A percentile compares a stretch with the other conserved stretches of the same genome.
Evolutionary conservation across 2,797 vertebrate genomes (phyloP).

Genomic region (Silurus lanzhouensis): DNA sequence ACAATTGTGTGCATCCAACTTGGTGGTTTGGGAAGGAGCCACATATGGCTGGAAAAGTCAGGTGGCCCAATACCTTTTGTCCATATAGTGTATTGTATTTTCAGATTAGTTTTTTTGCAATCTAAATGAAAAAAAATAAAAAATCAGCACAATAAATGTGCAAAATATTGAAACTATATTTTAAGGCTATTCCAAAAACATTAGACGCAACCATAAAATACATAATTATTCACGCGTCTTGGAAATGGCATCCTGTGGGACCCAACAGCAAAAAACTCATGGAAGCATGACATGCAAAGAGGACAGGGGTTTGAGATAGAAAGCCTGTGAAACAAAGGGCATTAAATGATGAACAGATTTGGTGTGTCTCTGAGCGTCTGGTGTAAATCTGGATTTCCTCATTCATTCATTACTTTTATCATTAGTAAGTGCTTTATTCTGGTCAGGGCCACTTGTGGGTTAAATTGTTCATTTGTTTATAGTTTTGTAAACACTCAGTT

Average conservation of each 20-base stretch:
- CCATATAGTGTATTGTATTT: not conserved
- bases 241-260: not conserved
- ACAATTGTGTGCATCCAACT: too few species aligned
- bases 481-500: not conserved
- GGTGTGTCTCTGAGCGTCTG: not conserved
- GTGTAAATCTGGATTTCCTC: not conserved
- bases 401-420: not conserved
- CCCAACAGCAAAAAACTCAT: not conserved
- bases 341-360: not conserved
- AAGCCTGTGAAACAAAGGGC: not conserved
- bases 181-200: not conserved
- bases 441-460: not conserved
- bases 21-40: too few species aligned
- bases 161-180: not conserved
- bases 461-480: not conserved
- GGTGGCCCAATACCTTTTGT: too few species aligned
- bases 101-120: not conserved
- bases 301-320: not conserved
- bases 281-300: not conserved
- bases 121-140: not conserved
- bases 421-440: conserved; percentile 8
- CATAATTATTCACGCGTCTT: not conserved
- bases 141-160: not conserved
- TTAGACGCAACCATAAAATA: not conserved
- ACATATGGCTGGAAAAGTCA: too few species aligned